Percentiles rank a stretch among this genome's conserved stretches.
Conservation (phyloP, 2,888 invertebrate genomes). For the Dorcus parallelipipedus region DNA sequence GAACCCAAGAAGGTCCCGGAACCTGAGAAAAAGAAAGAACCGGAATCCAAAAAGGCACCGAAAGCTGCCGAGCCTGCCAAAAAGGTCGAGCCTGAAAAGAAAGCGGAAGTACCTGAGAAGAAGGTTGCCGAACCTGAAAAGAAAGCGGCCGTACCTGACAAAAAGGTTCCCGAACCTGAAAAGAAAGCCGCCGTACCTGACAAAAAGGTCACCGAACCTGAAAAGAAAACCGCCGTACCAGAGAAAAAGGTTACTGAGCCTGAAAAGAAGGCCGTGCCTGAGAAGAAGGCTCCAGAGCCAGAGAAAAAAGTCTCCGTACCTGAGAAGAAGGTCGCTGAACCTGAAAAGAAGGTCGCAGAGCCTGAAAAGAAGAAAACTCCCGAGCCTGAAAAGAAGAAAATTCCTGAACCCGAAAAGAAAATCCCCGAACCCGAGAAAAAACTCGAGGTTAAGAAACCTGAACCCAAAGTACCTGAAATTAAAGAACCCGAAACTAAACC, state of each 20-base stretch:
- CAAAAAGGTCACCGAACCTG: not conserved
- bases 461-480: constrained; percentile 20
- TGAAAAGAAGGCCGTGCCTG: constrained; percentile 36
- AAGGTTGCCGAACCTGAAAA: constrained; percentile 17
- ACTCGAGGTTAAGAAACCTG: constrained; percentile 24
- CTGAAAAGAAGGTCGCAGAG: constrained; percentile 39
- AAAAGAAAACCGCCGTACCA: constrained; percentile 23
- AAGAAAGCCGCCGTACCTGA: constrained; percentile 14
- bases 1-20: constrained; percentile 30
- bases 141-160: constrained; percentile 27
- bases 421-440: constrained; percentile 25
- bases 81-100: constrained; percentile 31
- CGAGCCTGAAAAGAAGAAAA: constrained; percentile 22
- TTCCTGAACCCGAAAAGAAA: constrained; percentile 26
- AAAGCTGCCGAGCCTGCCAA: constrained; percentile 34
- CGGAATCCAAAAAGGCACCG: constrained; percentile 25
- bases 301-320: not conserved
- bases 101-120: too few relatives aligned
- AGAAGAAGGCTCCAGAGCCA: constrained; percentile 21
- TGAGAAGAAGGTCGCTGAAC: constrained; percentile 23
- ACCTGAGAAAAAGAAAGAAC: constrained; percentile 1
- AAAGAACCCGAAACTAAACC: constrained; percentile 23
- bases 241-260: constrained; percentile 32
- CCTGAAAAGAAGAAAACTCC: constrained; percentile 24
- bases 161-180: constrained; percentile 35